Conservation (phyloP, 1,140 invertebrate species). For the Diachasmimorpha longicaudata region DNA sequence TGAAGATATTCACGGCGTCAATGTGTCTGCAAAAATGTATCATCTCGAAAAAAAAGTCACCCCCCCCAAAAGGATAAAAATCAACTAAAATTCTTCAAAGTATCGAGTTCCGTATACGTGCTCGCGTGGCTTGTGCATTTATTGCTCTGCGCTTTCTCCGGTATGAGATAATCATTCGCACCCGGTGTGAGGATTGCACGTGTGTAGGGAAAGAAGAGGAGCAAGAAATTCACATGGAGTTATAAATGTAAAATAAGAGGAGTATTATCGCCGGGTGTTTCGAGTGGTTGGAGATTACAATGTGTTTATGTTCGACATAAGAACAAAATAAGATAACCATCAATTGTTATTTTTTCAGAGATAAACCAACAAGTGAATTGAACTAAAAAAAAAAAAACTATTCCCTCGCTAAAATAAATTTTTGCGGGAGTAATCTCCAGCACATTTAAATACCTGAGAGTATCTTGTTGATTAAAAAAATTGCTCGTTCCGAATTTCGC, state of each 20-base stretch:
- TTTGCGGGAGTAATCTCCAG: too few relatives aligned
- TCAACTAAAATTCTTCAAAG: not conserved
- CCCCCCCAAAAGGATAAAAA: not conserved
- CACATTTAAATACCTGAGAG: too few relatives aligned
- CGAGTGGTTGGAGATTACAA: not conserved
- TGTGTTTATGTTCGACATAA: not conserved
- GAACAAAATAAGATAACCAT: not conserved
- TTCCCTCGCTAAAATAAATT: too few relatives aligned
- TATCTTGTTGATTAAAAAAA: too few relatives aligned
- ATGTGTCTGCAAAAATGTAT: not conserved
- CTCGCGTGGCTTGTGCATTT: slow-evolving; percentile 13
- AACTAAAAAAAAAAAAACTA: too few relatives aligned
- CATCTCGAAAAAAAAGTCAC: not conserved
- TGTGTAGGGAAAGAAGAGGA: slow-evolving; percentile 7
- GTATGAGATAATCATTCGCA: slow-evolving; percentile 43
- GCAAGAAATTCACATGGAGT: slow-evolving; percentile 8
- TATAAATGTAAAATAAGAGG: not conserved
- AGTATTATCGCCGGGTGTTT: not conserved
- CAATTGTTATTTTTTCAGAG: not conserved
- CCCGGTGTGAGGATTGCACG: slow-evolving; percentile 15
- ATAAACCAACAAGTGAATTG: not conserved
- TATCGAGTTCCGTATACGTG: slow-evolving; percentile 21
- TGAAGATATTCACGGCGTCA: not conserved
- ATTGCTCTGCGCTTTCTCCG: slow-evolving; percentile 19
- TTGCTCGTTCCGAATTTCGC: too few relatives aligned